These are phyloP conservation scores for Axis porcinus DNA, from an alignment of 2,113 vertebrate genomes.

Conservation along the genomic window DNA sequence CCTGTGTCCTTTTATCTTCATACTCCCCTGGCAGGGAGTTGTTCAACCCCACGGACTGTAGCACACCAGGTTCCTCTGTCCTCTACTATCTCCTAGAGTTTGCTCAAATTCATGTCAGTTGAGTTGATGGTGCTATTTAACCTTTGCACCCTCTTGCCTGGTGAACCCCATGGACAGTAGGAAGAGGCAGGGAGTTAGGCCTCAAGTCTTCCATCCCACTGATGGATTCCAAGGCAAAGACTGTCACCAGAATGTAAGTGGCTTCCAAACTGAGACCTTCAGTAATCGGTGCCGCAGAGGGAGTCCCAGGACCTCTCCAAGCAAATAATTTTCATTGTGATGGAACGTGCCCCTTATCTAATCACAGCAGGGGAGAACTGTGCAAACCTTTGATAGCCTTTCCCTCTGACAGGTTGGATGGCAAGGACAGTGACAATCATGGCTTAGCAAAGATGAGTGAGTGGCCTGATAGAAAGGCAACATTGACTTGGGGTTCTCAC, in stretches of 20 bases:
- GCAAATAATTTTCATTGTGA: not conserved
- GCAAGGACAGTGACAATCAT: not conserved
- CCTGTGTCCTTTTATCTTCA: not conserved
- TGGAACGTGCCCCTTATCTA: not conserved
- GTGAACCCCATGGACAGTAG: not conserved
- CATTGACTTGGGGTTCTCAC: not conserved
- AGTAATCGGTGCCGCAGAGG: not conserved
- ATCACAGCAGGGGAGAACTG: not conserved
- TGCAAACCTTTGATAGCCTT: not conserved
- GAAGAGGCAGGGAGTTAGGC: not conserved
- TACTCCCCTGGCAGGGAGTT: not conserved
- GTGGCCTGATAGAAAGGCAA: not conserved
- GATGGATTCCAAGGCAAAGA: not conserved
- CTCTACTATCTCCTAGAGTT: not conserved
- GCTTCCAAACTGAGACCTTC: not conserved
- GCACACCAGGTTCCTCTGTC: not conserved
- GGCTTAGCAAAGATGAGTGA: not conserved
- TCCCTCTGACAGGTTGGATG: not conserved
- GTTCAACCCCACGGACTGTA: not conserved
- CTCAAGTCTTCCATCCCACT: not conserved
- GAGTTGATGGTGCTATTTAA: not conserved
- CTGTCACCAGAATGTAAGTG: not conserved
- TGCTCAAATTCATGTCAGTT: not conserved
- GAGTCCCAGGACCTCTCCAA: not conserved
- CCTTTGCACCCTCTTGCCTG: not conserved